phyloP scores from a whole-genome alignment of 2,888 invertebrate species.

The Ichneumoninae sp. region DNA sequence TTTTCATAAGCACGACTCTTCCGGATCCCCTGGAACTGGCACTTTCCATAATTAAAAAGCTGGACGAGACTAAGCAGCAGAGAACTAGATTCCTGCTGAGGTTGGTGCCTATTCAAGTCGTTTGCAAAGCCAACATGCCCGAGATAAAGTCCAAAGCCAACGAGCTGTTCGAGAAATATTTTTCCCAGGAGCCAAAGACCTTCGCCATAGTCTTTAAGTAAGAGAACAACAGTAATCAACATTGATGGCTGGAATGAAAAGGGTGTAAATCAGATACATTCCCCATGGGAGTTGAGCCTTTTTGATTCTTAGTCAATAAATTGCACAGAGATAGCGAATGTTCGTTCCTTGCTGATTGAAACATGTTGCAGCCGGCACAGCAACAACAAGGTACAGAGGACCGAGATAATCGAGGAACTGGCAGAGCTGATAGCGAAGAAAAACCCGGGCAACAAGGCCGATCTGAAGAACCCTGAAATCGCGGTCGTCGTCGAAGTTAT shows the following conservation, averaged over 20 bases:
- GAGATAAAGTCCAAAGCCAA: conserved; percentile 90
- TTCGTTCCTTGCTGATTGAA: neutral
- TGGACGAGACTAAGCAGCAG: conserved; percentile 88
- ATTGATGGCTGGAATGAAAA: neutral
- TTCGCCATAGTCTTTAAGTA: conserved; percentile 91
- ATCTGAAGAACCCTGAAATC: conserved; percentile 91
- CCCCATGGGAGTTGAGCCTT: no score
- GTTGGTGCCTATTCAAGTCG: conserved; percentile 91
- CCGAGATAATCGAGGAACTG: conserved; percentile 89
- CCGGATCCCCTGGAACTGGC: conserved; percentile 91
- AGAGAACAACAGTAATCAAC: conserved; percentile 64
- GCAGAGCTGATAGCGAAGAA: conserved; percentile 89
- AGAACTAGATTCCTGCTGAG: conserved; percentile 92
- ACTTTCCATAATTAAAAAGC: conserved; percentile 89
- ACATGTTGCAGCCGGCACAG: conserved; percentile 87
- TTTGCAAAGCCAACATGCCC: conserved; percentile 92
- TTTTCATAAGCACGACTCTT: conserved; percentile 93
- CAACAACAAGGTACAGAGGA: conserved; percentile 90
- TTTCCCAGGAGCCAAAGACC: conserved; percentile 89
- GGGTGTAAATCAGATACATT: neutral
- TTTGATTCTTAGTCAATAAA: neutral
- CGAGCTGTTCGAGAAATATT: conserved; percentile 90
- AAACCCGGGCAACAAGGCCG: conserved; percentile 90
- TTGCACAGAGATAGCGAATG: neutral
- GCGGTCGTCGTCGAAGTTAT: conserved; percentile 94